Conservation (phyloP, 2,888 invertebrate species). For the Sthenelais limicola region DNA sequence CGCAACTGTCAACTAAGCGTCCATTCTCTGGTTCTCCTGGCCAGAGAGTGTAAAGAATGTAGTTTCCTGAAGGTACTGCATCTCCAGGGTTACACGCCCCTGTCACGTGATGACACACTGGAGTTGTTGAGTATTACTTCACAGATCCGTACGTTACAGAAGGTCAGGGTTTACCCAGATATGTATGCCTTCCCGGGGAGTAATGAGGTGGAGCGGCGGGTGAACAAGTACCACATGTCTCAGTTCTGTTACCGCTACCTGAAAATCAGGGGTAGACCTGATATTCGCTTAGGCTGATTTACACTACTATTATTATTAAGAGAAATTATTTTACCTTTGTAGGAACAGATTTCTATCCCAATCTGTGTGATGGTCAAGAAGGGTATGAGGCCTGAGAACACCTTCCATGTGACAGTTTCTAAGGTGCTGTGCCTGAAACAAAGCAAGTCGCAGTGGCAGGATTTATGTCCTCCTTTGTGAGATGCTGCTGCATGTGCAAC, state of each 20-base stretch:
- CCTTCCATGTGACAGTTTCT: no score
- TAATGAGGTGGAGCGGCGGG: constrained; percentile 47
- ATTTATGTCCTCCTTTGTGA: no score
- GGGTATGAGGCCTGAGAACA: no score
- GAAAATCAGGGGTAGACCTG: constrained; percentile 40
- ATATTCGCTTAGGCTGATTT: constrained; percentile 49
- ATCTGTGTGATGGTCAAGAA: no score
- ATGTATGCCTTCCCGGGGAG: constrained; percentile 63
- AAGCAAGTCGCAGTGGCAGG: no score
- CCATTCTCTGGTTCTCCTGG: constrained; percentile 54
- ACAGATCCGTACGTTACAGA: constrained; percentile 58
- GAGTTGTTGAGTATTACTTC: constrained; percentile 55
- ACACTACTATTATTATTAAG: no score
- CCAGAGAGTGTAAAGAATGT: constrained; percentile 54
- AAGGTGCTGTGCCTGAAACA: no score
- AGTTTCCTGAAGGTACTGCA: constrained; percentile 57
- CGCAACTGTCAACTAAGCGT: constrained; percentile 58
- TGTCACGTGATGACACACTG: constrained; percentile 53
- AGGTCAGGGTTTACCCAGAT: constrained; percentile 60
- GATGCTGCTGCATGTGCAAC: no score
- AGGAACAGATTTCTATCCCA: no score
- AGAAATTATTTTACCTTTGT: no score
- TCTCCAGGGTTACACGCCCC: constrained; percentile 62
- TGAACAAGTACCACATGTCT: constrained; percentile 48
- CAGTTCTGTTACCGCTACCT: constrained; percentile 48